Percentiles rank a stretch among this genome's conserved stretches.
phyloP scores from a whole-genome alignment of 2,797 vertebrate genomes.

The Notoglanidium macrostoma region DNA sequence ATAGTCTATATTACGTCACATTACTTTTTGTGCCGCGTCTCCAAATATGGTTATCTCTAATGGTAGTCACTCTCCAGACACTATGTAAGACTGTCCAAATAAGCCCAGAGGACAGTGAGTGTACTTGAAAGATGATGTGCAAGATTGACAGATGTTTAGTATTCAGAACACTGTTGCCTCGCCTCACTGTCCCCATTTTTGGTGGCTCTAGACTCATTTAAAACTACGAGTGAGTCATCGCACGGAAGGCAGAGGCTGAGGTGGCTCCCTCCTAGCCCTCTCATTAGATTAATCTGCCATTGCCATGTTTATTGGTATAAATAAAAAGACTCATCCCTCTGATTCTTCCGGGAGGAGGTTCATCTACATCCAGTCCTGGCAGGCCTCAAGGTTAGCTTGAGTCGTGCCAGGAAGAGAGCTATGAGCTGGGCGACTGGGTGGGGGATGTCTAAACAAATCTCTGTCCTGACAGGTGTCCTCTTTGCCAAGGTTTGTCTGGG shows the following conservation, averaged over 20 bases:
- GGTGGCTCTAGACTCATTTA: constrained; percentile 60
- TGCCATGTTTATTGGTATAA: constrained; percentile 74
- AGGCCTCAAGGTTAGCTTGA: constrained; percentile 72
- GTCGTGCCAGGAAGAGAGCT: constrained; percentile 57
- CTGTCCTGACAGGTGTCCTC: constrained; percentile 73
- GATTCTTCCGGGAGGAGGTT: constrained; percentile 59
- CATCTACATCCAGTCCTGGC: constrained; percentile 45
- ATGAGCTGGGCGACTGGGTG: constrained; percentile 42
- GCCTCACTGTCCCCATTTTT: constrained; percentile 46
- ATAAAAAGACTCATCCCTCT: constrained; percentile 68
- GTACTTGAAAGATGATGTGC: constrained; percentile 40
- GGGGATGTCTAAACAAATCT: constrained; percentile 72
- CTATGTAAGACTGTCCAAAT: constrained; percentile 38
- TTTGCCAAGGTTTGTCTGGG: constrained; percentile 75
- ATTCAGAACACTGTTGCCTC: constrained; percentile 58
- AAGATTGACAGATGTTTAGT: constrained; percentile 68
- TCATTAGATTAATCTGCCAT: constrained; percentile 73
- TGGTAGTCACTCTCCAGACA: constrained; percentile 30
- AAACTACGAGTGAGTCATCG: constrained; percentile 73
- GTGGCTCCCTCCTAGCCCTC: constrained; percentile 66
- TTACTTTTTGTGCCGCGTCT: constrained; percentile 29
- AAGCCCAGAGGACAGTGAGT: constrained; percentile 28
- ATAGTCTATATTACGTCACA: not conserved
- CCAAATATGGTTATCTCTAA: constrained; percentile 7
- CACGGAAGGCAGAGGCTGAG: constrained; percentile 60